Conservation (phyloP, 2,113 vertebrate genomes). For the Eulacestoma nigropectus region DNA sequence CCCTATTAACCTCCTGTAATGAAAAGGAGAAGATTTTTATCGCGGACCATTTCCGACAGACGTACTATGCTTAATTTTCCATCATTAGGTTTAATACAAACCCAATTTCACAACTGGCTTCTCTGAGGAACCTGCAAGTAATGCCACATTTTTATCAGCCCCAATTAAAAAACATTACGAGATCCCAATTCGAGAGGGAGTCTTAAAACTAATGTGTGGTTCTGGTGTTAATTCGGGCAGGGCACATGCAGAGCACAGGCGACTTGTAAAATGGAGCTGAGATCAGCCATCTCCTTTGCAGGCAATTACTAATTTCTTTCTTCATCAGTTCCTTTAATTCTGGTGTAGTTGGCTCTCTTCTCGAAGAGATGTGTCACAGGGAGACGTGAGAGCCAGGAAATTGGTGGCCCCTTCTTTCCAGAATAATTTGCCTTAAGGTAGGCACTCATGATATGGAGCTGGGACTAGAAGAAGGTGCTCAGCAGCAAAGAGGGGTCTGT, state of each 20-base stretch:
- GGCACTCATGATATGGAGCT: fast-evolving
- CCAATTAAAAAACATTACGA: conserved; percentile 73
- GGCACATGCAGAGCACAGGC: conserved; percentile 35
- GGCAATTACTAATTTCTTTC: conserved; percentile 36
- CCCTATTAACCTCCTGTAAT: conserved; percentile 75
- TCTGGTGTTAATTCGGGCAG: conserved; percentile 46
- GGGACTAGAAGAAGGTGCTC: neutral
- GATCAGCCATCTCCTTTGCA: conserved; percentile 43
- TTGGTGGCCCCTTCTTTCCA: neutral
- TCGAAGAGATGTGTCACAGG: neutral
- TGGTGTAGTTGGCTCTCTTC: neutral
- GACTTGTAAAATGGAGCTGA: conserved; percentile 46
- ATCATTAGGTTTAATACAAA: conserved; percentile 78
- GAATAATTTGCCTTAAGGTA: neutral
- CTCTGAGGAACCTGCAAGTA: conserved; percentile 70
- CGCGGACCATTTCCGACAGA: conserved; percentile 67
- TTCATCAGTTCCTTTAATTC: conserved; percentile 34
- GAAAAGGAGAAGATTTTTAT: conserved; percentile 67
- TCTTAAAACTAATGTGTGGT: conserved; percentile 62
- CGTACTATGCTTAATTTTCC: conserved; percentile 75
- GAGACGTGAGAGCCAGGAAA: neutral
- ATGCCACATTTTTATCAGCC: conserved; percentile 72
- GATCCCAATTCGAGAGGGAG: conserved; percentile 59
- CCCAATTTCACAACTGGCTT: conserved; percentile 78
- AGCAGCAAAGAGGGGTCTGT: neutral